Base-by-base conservation (phyloP, 30 jellyfish, hydroid and myxozoan species). In the Hydractinia symbiolongicarpus region DNA sequence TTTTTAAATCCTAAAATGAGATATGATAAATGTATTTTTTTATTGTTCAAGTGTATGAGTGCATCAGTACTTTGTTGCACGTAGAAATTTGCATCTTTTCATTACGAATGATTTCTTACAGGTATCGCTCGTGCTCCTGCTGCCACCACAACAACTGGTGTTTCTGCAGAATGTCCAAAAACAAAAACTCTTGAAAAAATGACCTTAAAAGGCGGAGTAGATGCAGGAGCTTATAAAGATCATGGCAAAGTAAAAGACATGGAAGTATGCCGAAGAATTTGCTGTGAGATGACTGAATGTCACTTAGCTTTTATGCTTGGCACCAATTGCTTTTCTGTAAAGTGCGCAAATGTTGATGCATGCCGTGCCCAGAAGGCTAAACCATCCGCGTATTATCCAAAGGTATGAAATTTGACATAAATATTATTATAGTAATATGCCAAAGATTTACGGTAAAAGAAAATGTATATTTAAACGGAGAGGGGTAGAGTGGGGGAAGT, bases 211-310 rank as follows among this genome's bases (percentile, higher is more conserved):
- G 97, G 97, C 17, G 97, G 97, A 13, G 97, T 90, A 15, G 95
- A 90, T 79, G 97, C 97, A 4, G 97, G 97, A 8, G 92, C 95
- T n/a, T 90, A 87, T 81, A 94, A 90, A 69, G 97, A 90, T 66
- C 95, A 90, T 54, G 97, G 97, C 6, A 81, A 90, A 72, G 96
- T 90, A 53, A 86, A 90, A 54, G 96, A 90, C 86, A 90, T 90
- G 97, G 92, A 85, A 54, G 68, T 87, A 56, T 90, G 97, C 69
- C 86, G 96, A 14, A 73, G 95, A 54, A 90, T 90, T 7, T 90
- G 97, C 61, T 90, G 97, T 70, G 97, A 90, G 64, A 90, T 90
- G 97, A 86, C 97, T n/a, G 87, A 86, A 61, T 90, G 97, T 56
- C 97, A 90, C 66, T 57, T 90, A 79, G 97, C 97, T n/a, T 90